These are phyloP conservation scores for Platyrinchus mystaceus DNA, from an alignment of 2,797 vertebrate species.

Conservation along the genomic window DNA sequence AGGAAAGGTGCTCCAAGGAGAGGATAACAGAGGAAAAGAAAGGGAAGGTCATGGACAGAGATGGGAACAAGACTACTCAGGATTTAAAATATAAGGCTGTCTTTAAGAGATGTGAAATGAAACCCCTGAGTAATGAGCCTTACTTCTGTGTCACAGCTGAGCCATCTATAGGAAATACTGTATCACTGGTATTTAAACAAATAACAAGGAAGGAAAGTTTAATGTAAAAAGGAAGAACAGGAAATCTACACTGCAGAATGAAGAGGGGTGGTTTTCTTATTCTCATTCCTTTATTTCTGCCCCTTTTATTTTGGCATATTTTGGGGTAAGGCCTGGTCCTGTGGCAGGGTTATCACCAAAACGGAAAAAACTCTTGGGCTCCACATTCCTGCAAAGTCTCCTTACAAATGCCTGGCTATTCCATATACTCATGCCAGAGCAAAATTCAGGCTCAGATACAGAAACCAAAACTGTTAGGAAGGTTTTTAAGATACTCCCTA, in stretches of 20 bases:
- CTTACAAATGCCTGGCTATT: neutral
- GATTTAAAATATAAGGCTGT: neutral
- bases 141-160: conserved; percentile 61
- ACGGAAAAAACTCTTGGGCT: neutral
- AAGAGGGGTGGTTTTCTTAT: neutral
- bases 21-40: neutral
- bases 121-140: neutral
- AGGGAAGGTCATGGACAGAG: conserved; percentile 2
- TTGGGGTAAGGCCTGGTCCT: neutral
- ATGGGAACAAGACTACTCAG: neutral
- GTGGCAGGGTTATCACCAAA: neutral
- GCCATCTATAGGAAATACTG: conserved; percentile 52
- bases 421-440: neutral
- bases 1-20: neutral
- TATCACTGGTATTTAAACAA: conserved; percentile 25
- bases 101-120: neutral
- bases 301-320: neutral
- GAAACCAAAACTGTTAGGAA: conserved; percentile 61
- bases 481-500: conserved; percentile 46
- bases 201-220: neutral
- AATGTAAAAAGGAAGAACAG: neutral
- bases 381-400: neutral
- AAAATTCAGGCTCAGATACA: conserved; percentile 57
- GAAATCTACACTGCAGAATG: neutral
- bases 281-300: neutral